These are phyloP conservation scores for Trachelus troglodyta DNA, from an alignment of 2,888 invertebrate genomes.

Conservation along the genomic window DNA sequence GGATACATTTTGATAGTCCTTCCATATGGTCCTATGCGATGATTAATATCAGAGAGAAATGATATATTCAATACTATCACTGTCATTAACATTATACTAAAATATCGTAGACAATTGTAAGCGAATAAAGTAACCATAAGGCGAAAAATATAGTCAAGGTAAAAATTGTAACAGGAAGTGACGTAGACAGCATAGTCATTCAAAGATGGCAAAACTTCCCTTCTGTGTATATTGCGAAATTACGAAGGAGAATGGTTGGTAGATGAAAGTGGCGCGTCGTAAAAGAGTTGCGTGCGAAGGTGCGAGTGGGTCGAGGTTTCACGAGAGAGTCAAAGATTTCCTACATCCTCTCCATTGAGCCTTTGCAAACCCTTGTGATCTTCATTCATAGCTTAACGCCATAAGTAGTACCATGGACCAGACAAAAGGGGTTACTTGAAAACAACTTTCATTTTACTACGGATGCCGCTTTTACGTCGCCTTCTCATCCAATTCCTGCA, in stretches of 20 bases:
- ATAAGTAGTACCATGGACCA: background rate
- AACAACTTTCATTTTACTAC: background rate
- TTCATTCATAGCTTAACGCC: background rate
- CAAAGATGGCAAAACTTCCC: background rate
- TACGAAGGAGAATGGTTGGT: background rate
- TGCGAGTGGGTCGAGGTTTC: constrained; percentile 2
- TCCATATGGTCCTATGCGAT: background rate
- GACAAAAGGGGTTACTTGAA: background rate
- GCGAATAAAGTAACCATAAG: background rate
- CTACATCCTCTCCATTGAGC: background rate
- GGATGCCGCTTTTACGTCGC: background rate
- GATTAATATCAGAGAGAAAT: background rate
- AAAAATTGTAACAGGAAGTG: background rate
- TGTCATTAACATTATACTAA: background rate
- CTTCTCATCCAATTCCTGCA: background rate
- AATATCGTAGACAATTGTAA: background rate
- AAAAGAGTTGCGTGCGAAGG: background rate
- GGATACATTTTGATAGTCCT: background rate
- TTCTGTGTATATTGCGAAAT: background rate
- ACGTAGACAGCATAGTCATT: background rate
- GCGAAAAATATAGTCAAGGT: background rate
- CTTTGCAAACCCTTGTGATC: background rate
- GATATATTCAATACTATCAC: background rate
- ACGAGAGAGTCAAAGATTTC: constrained; percentile 2
- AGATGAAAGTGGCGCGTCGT: background rate